phyloP scores from a whole-genome alignment of 2,797 vertebrate genomes.

The Hybognathus amarus region DNA sequence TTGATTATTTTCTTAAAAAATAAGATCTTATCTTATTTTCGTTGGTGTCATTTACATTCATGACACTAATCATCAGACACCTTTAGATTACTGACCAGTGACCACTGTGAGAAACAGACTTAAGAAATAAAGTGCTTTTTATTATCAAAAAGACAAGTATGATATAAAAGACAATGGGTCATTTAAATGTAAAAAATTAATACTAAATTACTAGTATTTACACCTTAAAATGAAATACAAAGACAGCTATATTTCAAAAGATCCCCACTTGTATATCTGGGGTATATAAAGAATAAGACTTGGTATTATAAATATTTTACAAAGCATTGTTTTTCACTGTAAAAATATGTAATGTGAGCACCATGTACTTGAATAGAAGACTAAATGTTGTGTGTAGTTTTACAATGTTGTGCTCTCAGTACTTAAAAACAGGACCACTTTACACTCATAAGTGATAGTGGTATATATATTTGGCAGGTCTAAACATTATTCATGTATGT shows the following conservation, averaged over 20 bases:
- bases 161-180: background rate
- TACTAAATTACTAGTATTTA: slow-evolving; percentile 1
- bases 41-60: background rate
- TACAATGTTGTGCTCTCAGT: background rate
- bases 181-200: background rate
- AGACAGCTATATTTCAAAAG: background rate
- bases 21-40: too few species aligned
- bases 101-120: background rate
- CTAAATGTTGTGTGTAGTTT: background rate
- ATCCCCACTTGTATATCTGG: background rate
- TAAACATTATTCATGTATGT: background rate
- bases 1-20: background rate
- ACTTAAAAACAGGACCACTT: background rate
- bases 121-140: slow-evolving; percentile 24
- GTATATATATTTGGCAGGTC: background rate
- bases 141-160: background rate
- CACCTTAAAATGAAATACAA: background rate
- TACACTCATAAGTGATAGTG: background rate
- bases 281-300: background rate
- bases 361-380: background rate
- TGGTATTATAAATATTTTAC: background rate
- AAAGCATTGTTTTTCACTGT: background rate
- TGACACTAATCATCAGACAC: background rate
- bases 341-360: background rate
- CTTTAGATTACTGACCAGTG: background rate